Conservation (phyloP, 2,113 vertebrate genomes). For the Nothocercus julius region DNA sequence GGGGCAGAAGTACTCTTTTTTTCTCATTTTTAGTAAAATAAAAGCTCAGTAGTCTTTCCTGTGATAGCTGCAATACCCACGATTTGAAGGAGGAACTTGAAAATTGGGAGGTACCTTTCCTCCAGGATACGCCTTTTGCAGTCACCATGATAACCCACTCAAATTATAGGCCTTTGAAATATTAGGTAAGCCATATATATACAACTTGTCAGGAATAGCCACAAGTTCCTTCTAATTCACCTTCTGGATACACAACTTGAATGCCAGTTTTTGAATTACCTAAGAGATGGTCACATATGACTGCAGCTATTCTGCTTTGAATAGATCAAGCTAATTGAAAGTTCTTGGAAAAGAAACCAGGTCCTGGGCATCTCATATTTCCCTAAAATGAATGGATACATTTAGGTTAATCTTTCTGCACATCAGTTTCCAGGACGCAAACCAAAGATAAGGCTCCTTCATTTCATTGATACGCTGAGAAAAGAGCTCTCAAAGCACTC, state of each 20-base stretch:
- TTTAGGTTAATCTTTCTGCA: conserved; percentile 13
- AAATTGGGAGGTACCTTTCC: neutral
- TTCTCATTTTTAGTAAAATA: neutral
- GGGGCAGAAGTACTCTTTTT: neutral
- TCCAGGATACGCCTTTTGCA: neutral
- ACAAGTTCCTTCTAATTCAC: conserved; percentile 27
- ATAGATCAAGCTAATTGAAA: neutral
- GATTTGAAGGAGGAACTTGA: neutral
- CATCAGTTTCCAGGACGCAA: neutral
- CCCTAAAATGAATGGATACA: neutral
- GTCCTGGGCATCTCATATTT: neutral
- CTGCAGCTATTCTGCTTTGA: neutral
- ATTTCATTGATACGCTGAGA: neutral
- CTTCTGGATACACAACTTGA: conserved; percentile 13
- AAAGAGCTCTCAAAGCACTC: neutral
- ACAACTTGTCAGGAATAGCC: neutral
- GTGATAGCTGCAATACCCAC: neutral
- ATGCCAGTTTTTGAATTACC: neutral
- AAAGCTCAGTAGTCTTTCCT: neutral
- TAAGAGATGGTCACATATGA: neutral
- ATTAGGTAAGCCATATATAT: neutral
- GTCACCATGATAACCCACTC: neutral
- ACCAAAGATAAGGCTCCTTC: conserved; percentile 13
- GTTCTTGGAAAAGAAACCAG: conserved; percentile 45
- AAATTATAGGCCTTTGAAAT: neutral